phyloP scores from a whole-genome alignment of 2,888 invertebrate species.

The Cephus nigrinus region DNA sequence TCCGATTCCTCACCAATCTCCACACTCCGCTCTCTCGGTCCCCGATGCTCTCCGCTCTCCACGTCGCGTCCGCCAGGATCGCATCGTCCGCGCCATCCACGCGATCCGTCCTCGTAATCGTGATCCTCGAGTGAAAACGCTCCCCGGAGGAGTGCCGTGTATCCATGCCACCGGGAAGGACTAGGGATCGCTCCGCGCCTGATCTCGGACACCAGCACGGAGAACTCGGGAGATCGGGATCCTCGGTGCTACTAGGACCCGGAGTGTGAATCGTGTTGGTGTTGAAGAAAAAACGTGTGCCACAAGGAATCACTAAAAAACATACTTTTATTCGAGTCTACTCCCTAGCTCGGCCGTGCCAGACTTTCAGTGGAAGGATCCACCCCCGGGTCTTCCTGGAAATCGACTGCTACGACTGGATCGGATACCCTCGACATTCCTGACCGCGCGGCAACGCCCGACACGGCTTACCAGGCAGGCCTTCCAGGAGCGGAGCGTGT shows the following conservation, averaged over 20 bases:
- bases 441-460: background rate
- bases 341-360: background rate
- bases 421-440: background rate
- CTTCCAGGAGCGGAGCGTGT: background rate
- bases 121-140: slow-evolving; percentile 5
- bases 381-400: background rate
- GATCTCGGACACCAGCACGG: background rate
- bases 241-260: background rate
- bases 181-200: background rate
- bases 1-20: slow-evolving; percentile 24
- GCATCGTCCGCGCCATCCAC: slow-evolving; percentile 15
- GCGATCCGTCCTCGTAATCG: slow-evolving; percentile 16
- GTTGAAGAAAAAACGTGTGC: background rate
- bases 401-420: background rate
- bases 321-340: background rate
- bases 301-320: background rate
- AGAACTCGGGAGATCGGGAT: background rate
- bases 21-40: slow-evolving; percentile 33
- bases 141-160: background rate
- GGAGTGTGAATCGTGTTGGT: background rate
- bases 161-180: background rate
- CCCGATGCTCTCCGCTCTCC: slow-evolving; percentile 11
- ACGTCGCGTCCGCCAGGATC: background rate
- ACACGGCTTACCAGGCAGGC: background rate
- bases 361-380: background rate